Base-by-base conservation (phyloP, 2,113 vertebrate species). In the Trogon melanurus region DNA sequence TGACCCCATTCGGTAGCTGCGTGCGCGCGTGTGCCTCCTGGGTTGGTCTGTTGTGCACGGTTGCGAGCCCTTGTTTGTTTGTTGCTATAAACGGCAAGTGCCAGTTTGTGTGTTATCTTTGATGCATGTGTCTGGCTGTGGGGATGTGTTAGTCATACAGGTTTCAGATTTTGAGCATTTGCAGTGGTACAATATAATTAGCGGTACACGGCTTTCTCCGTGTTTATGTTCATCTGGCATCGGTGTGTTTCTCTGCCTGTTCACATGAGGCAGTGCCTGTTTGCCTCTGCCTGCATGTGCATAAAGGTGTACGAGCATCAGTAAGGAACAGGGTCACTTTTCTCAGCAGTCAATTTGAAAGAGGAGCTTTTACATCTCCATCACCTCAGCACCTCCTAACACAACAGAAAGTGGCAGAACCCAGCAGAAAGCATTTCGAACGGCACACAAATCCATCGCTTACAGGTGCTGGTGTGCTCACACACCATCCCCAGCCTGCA, bases 91-190 rank as follows among this genome's bases (percentile, higher is more conserved):
- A 19, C 16, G 76, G 95, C 82, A 71, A 88, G 83, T 0, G 0
- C 21, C 2, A 19, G 79, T 53, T 41, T n/a, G 32, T 70, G 65
- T 61, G 36, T 69, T 64, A 51, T 20, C 96, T 93, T 66, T 64
- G 88, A 74, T 88, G 79, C 26, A 1, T 18, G 62, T 0, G 23
- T 79, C 93, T 94, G 91, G 84, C 87, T 87, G 81, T 26, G 62
- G 67, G 66, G 79, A 88, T 29, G 88, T 11, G 64, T 93, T 94
- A 94, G 92, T 94, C 95, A 95, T 19, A 57, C 72, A 92, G 85
- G 93, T 96, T 85, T 95, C 93, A 83, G 58, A 57, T 91, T 89
- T 19, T 34, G 51, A 91, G 79, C 3, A 3, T 62, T 94, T 85
- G 84, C 87, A 47, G 5, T 21, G 44, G 78, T 62, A 79, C 81